phyloP scores from a whole-genome alignment of 1,140 invertebrate genomes.

The Euwallacea similis region DNA sequence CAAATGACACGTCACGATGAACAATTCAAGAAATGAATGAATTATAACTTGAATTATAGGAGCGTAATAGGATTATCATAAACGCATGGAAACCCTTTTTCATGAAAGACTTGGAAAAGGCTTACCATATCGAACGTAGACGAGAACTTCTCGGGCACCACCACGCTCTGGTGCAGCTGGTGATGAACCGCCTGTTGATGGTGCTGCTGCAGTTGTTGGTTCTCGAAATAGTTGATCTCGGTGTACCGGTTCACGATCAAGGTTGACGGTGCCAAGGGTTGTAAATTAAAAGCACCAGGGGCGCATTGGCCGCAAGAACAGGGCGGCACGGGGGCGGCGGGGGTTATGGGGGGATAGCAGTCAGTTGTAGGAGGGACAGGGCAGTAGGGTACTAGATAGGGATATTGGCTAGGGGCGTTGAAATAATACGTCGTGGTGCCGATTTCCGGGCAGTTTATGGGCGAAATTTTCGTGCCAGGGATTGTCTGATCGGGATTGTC shows the following conservation, averaged over 20 bases:
- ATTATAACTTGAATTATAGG: too few species aligned
- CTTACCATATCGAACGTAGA: slow-evolving; percentile 36
- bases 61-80: too few species aligned
- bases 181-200: slow-evolving; percentile 32
- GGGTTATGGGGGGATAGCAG: slow-evolving; percentile 42
- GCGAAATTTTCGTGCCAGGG: slow-evolving; percentile 30
- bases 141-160: slow-evolving; percentile 33
- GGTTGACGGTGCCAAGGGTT: slow-evolving; percentile 48
- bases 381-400: slow-evolving; percentile 54
- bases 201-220: slow-evolving; percentile 40
- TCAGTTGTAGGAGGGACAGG: slow-evolving; percentile 50
- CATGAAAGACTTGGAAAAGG: background rate
- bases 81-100: too few species aligned
- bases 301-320: slow-evolving; percentile 54
- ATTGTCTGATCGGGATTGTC: slow-evolving; percentile 48
- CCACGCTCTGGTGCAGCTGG: slow-evolving; percentile 30
- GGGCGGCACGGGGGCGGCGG: slow-evolving; percentile 38
- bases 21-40: too few species aligned
- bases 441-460: slow-evolving; percentile 37
- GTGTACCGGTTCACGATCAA: slow-evolving; percentile 54
- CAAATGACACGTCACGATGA: too few species aligned
- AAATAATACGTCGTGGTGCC: slow-evolving; percentile 54
- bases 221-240: slow-evolving; percentile 55
- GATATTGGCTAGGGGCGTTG: slow-evolving; percentile 52
- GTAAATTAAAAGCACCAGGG: slow-evolving; percentile 50